Evolutionary conservation across 2,888 invertebrate species (phyloP).

Genomic region (Aspidiotus destructor): DNA sequence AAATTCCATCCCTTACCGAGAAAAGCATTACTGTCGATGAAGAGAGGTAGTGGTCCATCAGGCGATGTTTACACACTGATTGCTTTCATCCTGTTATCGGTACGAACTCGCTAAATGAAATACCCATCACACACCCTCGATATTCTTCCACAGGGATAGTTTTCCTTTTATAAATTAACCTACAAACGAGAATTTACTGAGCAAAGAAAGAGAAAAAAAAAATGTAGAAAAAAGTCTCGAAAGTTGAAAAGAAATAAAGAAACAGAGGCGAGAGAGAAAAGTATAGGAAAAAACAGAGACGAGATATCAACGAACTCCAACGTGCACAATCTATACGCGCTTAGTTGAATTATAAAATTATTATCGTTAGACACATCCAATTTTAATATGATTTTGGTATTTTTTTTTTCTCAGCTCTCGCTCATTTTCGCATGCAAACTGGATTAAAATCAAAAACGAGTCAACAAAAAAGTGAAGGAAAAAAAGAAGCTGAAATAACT

Average conservation of each 20-base stretch:
- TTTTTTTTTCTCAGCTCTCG: no score
- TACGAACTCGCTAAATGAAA: constrained; percentile 32
- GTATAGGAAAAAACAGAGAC: not conserved
- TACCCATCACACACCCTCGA: constrained; percentile 31
- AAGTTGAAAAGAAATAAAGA: not conserved
- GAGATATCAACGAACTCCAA: not conserved
- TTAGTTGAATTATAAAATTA: no score
- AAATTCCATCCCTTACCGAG: constrained; percentile 27
- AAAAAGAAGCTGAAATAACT: no score
- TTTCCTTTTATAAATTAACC: constrained; percentile 32
- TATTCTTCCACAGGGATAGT: constrained; percentile 32
- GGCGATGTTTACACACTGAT: constrained; percentile 32
- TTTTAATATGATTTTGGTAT: no score
- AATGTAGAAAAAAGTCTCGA: not conserved
- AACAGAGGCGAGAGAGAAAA: not conserved
- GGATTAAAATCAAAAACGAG: no score
- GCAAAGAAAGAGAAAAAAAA: constrained; percentile 4
- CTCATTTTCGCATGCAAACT: no score
- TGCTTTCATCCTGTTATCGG: constrained; percentile 32
- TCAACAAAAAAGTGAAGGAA: no score
- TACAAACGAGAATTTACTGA: constrained; percentile 19
- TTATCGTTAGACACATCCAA: no score
- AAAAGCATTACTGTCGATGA: constrained; percentile 18
- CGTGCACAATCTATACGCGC: no score
- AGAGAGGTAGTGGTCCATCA: constrained; percentile 27